A percentile compares a stretch with the other conserved stretches of the same genome.
Conservation (phyloP, 2,797 vertebrate species). For the Todus mexicanus region DNA sequence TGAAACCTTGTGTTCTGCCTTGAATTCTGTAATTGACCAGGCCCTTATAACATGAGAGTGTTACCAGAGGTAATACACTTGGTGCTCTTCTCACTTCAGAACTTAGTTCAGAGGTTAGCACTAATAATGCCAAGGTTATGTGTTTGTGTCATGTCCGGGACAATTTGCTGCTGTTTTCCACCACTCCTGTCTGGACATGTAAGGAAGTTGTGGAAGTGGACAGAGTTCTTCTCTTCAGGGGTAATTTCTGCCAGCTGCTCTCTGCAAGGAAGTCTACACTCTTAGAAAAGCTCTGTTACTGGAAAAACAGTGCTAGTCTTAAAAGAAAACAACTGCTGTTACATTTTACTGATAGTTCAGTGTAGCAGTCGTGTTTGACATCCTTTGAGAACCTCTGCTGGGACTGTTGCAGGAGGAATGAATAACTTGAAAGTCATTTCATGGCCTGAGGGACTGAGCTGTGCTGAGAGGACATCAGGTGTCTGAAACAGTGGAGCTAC, state of each 20-base stretch:
- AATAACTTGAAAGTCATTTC: not conserved
- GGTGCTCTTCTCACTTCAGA: not conserved
- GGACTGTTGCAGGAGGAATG: not conserved
- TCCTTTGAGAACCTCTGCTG: not conserved
- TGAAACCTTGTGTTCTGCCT: not conserved
- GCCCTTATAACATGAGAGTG: not conserved
- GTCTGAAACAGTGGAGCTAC: not conserved
- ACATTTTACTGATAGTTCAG: not conserved
- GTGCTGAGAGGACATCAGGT: not conserved
- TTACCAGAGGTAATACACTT: not conserved
- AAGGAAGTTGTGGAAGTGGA: not conserved
- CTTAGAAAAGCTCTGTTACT: not conserved
- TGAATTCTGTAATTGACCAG: not conserved
- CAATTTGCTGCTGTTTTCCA: not conserved
- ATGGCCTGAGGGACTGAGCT: not conserved
- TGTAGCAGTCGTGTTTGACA: not conserved
- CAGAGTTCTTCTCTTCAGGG: not conserved
- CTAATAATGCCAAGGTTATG: not conserved
- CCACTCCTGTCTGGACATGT: not conserved
- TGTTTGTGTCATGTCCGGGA: too few relatives aligned
- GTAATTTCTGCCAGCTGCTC: not conserved
- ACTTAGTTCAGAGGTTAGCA: not conserved
- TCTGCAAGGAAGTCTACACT: not conserved
- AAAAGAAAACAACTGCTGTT: not conserved
- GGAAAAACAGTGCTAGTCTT: not conserved